These are phyloP conservation scores for Leguminivora glycinivorella DNA, from an alignment of 1,140 invertebrate species.

Conservation along the genomic window DNA sequence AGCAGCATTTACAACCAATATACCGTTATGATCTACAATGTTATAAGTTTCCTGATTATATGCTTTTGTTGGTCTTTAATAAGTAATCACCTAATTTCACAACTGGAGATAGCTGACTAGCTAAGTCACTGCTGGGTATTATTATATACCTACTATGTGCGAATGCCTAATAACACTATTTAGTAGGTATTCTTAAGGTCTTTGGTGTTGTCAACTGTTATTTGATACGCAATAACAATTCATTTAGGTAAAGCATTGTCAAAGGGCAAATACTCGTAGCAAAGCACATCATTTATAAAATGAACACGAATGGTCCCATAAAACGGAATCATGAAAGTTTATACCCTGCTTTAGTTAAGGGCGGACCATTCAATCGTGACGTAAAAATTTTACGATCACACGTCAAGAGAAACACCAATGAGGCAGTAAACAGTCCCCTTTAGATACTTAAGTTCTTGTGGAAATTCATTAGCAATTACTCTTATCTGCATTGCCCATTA, in stretches of 20 bases:
- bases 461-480: slow-evolving; percentile 69
- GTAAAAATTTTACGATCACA: slow-evolving; percentile 76
- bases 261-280: slow-evolving; percentile 41
- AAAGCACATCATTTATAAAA: slow-evolving; percentile 72
- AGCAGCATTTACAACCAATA: no score
- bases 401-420: slow-evolving; percentile 75
- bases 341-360: slow-evolving; percentile 74
- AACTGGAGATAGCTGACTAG: no score
- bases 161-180: no score
- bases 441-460: slow-evolving; percentile 64
- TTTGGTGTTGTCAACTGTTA: no score
- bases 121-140: no score
- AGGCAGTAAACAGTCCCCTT: slow-evolving; percentile 70
- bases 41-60: no score
- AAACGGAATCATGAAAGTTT: slow-evolving; percentile 74
- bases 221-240: background rate
- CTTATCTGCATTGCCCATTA: slow-evolving; percentile 44
- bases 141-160: no score
- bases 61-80: no score
- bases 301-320: slow-evolving; percentile 70
- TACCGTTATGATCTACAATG: no score
- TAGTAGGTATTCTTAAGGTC: no score
- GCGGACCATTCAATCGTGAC: slow-evolving; percentile 71
- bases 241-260: slow-evolving; percentile 24
- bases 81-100: no score